Base-by-base conservation (phyloP, 2,113 vertebrate genomes). In the Lanius ludovicianus region DNA sequence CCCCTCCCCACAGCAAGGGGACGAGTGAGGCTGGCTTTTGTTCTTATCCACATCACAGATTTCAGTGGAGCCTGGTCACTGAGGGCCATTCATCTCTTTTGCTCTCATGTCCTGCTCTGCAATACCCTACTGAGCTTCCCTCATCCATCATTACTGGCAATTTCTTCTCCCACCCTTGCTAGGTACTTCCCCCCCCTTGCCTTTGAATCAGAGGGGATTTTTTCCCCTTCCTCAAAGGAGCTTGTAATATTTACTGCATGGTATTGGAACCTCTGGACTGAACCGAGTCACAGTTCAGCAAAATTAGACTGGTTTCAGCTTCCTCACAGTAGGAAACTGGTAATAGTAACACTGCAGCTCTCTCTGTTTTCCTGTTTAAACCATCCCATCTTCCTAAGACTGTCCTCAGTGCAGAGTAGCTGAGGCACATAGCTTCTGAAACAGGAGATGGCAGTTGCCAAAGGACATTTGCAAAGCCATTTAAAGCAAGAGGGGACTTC, bases 271-370 rank as follows among this genome's bases (percentile, higher is more conserved):
- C 88, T 93, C 70, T 87, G 96, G 85, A 92, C 80, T 95, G 91
- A 96, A 96, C 73, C 49, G 9, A 96, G 69, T 90, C 93, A 94
- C 47, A 93, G 93, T 95, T 95, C 85, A 96, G 84, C 80, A 84
- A 92, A 95, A 84, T 83, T 50, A 91, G n/a, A 37, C 91, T 55
- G 90, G 67, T 94, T 95, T 94, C 78, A 75, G 82, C 95, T 96
- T 95, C 92, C 80, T 96, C 92, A 17, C 88, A 93, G 88, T 64
- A 87, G 90, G 95, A 94, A 95, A 53, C 39, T 89, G 50, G 68
- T 62, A 75, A 71, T 68, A 30, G 68, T 62, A 75, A 71, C 64
- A 30, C 52, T 94, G 68, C 83, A 93, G 88, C 85, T 86, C 90
- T 55, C 63, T 96, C 78, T 90, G 71, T 56, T 88, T 84, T 95